Evolutionary conservation across 2,113 vertebrate species (phyloP).

Genomic region (Alexandromys fortis): DNA sequence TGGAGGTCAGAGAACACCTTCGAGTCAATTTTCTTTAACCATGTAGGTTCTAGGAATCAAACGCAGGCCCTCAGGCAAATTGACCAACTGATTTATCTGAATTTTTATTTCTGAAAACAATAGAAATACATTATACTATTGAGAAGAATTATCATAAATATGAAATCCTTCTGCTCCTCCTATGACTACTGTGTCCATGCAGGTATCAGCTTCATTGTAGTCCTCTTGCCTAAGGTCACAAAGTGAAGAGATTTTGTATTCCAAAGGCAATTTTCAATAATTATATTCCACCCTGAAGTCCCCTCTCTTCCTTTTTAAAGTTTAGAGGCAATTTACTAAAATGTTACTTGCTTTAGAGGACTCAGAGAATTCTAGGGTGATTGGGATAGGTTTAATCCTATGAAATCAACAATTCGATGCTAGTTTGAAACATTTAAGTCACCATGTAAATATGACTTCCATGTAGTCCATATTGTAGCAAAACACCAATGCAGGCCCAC

Average conservation of each 20-base stretch:
- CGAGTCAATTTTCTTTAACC: neutral
- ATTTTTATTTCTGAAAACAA: neutral
- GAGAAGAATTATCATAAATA: neutral
- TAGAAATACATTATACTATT: neutral
- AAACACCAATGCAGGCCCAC: neutral
- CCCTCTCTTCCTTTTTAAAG: conserved; percentile 33
- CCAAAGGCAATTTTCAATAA: neutral
- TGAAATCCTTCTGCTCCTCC: neutral
- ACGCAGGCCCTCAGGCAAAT: neutral
- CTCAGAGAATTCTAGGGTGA: neutral
- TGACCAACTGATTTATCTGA: neutral
- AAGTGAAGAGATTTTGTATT: neutral
- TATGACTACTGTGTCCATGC: neutral
- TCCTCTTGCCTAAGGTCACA: neutral
- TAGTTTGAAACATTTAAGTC: neutral
- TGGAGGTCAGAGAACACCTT: neutral
- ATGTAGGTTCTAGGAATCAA: neutral
- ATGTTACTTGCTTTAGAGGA: conserved; percentile 34
- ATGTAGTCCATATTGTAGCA: neutral
- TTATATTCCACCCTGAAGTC: neutral
- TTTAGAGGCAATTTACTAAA: neutral
- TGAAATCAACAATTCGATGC: neutral
- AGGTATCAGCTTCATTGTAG: neutral
- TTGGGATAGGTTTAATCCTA: neutral
- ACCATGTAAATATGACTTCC: conserved; percentile 9